A percentile compares a stretch with the other conserved stretches of the same genome.
Conservation (phyloP, 2,888 invertebrate species). For the Papilio protenor region DNA sequence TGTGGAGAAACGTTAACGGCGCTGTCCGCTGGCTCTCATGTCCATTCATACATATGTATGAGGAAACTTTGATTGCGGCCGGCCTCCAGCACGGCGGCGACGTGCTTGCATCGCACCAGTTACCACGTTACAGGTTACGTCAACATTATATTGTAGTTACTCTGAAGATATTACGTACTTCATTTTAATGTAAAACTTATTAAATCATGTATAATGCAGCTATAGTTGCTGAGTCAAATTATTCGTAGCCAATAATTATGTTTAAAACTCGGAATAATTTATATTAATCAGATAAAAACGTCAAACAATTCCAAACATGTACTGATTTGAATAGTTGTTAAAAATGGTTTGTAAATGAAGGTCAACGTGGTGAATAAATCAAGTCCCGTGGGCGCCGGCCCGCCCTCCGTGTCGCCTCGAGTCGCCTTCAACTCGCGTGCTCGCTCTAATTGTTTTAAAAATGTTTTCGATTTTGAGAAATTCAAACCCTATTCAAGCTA, state of each 20-base stretch:
- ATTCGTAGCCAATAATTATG: not conserved
- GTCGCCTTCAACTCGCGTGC: not conserved
- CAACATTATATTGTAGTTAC: not conserved
- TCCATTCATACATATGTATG: conserved; percentile 60
- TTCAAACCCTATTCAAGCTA: not conserved
- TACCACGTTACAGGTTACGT: not conserved
- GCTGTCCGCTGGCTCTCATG: conserved; percentile 46
- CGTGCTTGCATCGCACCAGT: not conserved
- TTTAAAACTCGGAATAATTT: not conserved
- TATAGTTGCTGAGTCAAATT: no score
- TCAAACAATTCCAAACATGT: not conserved
- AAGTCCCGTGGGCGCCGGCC: not conserved
- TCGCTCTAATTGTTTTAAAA: not conserved
- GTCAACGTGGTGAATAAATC: conserved; percentile 18
- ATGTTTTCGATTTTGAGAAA: not conserved
- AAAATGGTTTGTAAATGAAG: conserved; percentile 19
- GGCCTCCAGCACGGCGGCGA: not conserved
- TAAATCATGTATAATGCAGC: no score
- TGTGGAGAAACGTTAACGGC: conserved; percentile 37
- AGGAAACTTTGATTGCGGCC: conserved; percentile 61
- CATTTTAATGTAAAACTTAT: not conserved
- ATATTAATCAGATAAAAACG: not conserved
- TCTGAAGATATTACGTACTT: not conserved
- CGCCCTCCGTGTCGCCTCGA: not conserved
- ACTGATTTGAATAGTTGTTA: conserved; percentile 2